These are phyloP conservation scores for Drosophila pseudotalamancana DNA, from an alignment of 2,888 invertebrate species.

Conservation along the genomic window DNA sequence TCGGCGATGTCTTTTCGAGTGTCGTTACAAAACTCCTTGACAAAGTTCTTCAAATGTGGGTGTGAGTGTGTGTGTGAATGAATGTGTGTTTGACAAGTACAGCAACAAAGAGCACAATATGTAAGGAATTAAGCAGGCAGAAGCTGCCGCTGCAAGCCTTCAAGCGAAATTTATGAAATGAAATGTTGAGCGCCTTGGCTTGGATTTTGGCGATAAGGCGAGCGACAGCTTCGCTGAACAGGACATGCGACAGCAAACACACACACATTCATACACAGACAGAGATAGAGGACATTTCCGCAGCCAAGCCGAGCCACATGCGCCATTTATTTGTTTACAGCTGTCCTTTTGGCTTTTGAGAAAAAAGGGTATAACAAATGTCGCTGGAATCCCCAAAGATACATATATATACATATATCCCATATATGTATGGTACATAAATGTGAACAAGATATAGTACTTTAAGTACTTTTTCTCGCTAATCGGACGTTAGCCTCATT, in stretches of 20 bases:
- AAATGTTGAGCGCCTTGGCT: slow-evolving; percentile 55
- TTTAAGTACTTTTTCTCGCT: neutral
- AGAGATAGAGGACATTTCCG: slow-evolving; percentile 28
- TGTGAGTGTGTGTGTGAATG: neutral
- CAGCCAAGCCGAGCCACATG: slow-evolving; percentile 13
- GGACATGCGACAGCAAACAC: slow-evolving; percentile 18
- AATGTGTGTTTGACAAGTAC: slow-evolving; percentile 16
- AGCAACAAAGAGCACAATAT: slow-evolving; percentile 36
- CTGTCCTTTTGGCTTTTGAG: slow-evolving; percentile 19
- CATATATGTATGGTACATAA: neutral
- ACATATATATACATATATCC: neutral
- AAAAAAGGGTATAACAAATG: slow-evolving; percentile 14
- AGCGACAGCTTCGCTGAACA: slow-evolving; percentile 18
- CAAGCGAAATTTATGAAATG: slow-evolving; percentile 61
- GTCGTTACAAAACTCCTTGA: slow-evolving; percentile 49
- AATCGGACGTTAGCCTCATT: neutral
- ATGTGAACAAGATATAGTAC: slow-evolving; percentile 8
- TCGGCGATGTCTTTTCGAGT: slow-evolving; percentile 40
- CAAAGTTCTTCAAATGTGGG: slow-evolving; percentile 38
- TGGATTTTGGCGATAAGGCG: slow-evolving; percentile 45
- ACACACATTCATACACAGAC: neutral
- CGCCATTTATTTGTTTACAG: slow-evolving; percentile 21
- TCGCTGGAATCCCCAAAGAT: slow-evolving; percentile 9
- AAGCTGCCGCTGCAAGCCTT: slow-evolving; percentile 35
- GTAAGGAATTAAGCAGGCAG: slow-evolving; percentile 55